These are phyloP conservation scores for Melopsittacus undulatus DNA, from an alignment of 2,797 vertebrate species.

Conservation along the genomic window DNA sequence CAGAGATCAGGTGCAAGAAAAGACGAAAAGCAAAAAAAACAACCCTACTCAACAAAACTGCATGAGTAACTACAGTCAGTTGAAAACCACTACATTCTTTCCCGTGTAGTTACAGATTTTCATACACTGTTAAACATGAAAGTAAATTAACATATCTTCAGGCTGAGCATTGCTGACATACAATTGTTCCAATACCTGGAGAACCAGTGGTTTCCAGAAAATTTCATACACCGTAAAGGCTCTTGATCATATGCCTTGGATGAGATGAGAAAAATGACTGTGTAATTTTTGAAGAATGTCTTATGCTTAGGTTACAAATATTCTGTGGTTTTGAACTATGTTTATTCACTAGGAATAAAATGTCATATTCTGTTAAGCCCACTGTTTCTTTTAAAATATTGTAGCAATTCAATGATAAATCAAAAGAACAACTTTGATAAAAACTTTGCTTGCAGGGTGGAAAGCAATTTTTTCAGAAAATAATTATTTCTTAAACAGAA, in stretches of 20 bases:
- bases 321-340: fast-evolving
- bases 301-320: background rate
- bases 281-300: background rate
- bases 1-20: background rate
- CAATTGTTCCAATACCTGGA: background rate
- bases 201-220: background rate
- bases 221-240: background rate
- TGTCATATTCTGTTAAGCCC: background rate
- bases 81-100: background rate
- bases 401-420: background rate
- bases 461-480: background rate
- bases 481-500: background rate
- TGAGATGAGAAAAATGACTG: background rate
- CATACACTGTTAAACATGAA: background rate
- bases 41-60: background rate
- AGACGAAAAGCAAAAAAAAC: background rate
- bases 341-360: background rate
- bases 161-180: background rate
- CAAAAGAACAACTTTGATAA: background rate
- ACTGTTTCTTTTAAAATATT: background rate
- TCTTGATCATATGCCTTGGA: background rate
- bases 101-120: background rate
- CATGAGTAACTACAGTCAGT: background rate
- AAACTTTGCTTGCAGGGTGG: background rate
- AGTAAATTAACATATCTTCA: background rate